phyloP scores from a whole-genome alignment of 1,140 invertebrate species.

The Tetramorium alpestre region DNA sequence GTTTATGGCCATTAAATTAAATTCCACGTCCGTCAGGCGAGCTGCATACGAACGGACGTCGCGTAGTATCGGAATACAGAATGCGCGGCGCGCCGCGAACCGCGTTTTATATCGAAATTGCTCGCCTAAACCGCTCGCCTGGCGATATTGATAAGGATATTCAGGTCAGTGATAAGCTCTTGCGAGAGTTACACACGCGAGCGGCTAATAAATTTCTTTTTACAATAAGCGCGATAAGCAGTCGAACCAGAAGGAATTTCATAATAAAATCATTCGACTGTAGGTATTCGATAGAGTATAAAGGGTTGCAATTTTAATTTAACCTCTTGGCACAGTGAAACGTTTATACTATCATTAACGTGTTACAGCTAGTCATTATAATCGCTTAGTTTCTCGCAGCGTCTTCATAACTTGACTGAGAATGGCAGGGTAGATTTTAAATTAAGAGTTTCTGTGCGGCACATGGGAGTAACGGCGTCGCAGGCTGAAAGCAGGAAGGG shows the following conservation, averaged over 20 bases:
- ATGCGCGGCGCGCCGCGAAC: constrained; percentile 6
- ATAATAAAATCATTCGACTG: not conserved
- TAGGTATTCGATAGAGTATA: not conserved
- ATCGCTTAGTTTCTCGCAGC: not conserved
- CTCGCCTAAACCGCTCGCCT: not conserved
- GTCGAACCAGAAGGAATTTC: not conserved
- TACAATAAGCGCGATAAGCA: not conserved
- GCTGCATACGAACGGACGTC: not conserved
- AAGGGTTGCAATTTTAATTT: not conserved
- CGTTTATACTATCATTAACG: not conserved
- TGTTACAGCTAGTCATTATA: not conserved
- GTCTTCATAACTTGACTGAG: not conserved
- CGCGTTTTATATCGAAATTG: constrained; percentile 60
- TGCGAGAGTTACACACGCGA: not conserved
- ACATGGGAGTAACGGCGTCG: not conserved
- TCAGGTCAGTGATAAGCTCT: not conserved
- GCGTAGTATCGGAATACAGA: constrained; percentile 18
- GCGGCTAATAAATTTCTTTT: not conserved
- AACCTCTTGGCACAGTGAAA: not conserved
- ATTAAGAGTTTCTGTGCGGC: not conserved
- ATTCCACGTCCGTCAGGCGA: constrained; percentile 69
- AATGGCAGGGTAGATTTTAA: not conserved
- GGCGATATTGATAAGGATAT: not conserved
- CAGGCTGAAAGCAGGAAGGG: not conserved
- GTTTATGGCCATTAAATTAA: constrained; percentile 76